Evolutionary conservation across 2,113 vertebrate species (phyloP), one percentile per base, ranked within the genome.

Genomic region (Prunella fulvescens): DNA sequence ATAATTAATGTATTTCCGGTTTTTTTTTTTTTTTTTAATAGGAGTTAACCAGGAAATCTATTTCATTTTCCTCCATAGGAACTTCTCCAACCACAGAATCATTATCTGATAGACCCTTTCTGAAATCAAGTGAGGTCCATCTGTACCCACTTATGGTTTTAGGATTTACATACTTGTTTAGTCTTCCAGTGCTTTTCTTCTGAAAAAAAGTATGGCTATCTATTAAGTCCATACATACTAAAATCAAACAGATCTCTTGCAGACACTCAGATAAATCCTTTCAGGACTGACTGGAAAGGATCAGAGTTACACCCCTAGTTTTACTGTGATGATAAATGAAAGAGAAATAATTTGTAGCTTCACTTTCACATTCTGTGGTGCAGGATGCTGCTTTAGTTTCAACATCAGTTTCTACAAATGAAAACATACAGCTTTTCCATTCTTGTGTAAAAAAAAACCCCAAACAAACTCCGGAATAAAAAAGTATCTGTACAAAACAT

Each of bases 331-430:
- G 79, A 90, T 85, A 93, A 97, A 95, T 72, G 84, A 95, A 97
- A 97, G 91, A 93, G 88, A 96, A 96, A 96, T 88, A 60, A 58
- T 96, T 97, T 97, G 73, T 91, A 89, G 91, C 56, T 60, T 81
- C 89, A 90, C 91, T 96, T 97, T 89, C 94, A 96, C 94, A 85
- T 85, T 96, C 60, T 78, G 26, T 62, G 50, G 31, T 37, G 39
- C 74, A 83, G 79, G 64, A n/a, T 51, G 66, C 42, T 86, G 80
- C 84, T 79, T 74, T 64, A 53, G 50, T 92, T 86, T 81, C 35
- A 72, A 88, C 48, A 73, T 33, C 48, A 86, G 86, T 91, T 87
- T 61, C 85, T 81, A 24, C 3, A 26, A 92, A n/a, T 14, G 28
- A 95, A 93, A 97, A 86, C 40, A 18, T 54, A 74, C 11, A 86